Base-by-base conservation (phyloP, 1,140 invertebrate species). In the Trichonephila clavata region DNA sequence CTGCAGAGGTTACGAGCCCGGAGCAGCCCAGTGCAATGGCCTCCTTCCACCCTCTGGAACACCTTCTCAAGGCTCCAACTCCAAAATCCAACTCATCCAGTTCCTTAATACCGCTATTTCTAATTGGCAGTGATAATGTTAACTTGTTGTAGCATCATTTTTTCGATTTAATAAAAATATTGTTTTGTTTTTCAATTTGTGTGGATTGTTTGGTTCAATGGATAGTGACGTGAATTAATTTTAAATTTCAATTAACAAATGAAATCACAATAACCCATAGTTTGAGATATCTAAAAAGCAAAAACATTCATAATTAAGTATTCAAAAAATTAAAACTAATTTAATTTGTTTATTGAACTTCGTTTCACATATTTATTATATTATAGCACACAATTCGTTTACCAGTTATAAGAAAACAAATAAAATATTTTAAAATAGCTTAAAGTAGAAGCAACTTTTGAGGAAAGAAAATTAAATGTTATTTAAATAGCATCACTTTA, bases 21-120 rank as follows among this genome's bases (percentile, higher is more conserved):
- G 81, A 39, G 50, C 86, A 6, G 60, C 93, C 8, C 65, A 71
- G 20, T 94, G 93, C 81, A 65, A 7, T 50, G 16, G 10, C 24
- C 24, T 87, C 27, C 60, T 94, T 2, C 93, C 93, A 57, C 93
- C 93, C 13, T 24, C 87, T 21, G 93, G 93, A 27, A 89, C 86
- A 20, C 93, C 86, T 0, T 94, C 86, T 1, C 89, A 94, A 24
- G 93, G 93, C 10, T 21, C 59, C 5, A 87, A 94, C 0, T 94
- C 93, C 24, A 90, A 94, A 21, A 20, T 89, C 57, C 93, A 94
- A 71, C 39, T 94, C 14, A 90, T 94, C n/a, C 86, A 90, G 80
- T 94, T 94, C 60, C 50, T 94, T 77, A 90, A 89, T 32, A 89
- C 93, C 18, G 93, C 93, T 32, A 61, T 94, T n/a, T 24, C 86